Evolutionary conservation across 2,888 invertebrate species (phyloP), one percentile per base, ranked within the genome.

Genomic region (Habrosyne pyritoides): DNA sequence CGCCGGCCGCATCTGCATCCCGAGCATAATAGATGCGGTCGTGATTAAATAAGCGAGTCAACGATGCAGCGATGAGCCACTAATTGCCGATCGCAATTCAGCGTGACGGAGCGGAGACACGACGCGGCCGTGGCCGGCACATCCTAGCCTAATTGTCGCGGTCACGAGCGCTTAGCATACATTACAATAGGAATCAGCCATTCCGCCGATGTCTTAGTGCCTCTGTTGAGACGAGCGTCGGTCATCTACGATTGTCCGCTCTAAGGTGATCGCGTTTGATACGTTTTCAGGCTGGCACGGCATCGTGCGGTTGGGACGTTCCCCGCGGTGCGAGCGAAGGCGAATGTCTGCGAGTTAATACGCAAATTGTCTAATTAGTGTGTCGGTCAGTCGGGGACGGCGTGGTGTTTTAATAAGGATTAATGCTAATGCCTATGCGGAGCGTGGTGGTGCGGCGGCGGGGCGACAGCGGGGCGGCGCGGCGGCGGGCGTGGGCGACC

Each of bases 281-380:
- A 58, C 50, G 54, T 24, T 52, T 63, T 73, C 64, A 49, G 59
- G 53, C 51, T 60, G 58, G 52, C 53, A 22, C 22, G n/a, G 2
- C 18, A 12, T 18, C 49, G 53, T 54, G 54, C 54, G 56, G 56
- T 50, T 64, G 22, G 6, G 57, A 21, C 60, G 58, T 60, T 67
- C 46, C 53, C 28, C 47, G 51, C 59, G 53, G 55, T n/a, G 52
- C 18, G 52, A 26, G 47, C 18, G 52, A 55, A 59, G 60, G 62
- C 65, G 57, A 68, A 67, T 68, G 69, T 69, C 64, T 75, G 71
- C 71, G 61, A 75, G 66, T 73, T 75, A 76, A 80, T 84, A 85
- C 82, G 89, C 87, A 86, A 91, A 91, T 91, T 85, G 89, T 76
- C 82, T 89, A 82, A 91, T 90, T 88, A 88, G 78, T 77, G 84